Percentiles rank a stretch among this genome's conserved stretches.
These are phyloP conservation scores for Enoplosus armatus DNA, from an alignment of 2,797 vertebrate genomes.

Conservation along the genomic window DNA sequence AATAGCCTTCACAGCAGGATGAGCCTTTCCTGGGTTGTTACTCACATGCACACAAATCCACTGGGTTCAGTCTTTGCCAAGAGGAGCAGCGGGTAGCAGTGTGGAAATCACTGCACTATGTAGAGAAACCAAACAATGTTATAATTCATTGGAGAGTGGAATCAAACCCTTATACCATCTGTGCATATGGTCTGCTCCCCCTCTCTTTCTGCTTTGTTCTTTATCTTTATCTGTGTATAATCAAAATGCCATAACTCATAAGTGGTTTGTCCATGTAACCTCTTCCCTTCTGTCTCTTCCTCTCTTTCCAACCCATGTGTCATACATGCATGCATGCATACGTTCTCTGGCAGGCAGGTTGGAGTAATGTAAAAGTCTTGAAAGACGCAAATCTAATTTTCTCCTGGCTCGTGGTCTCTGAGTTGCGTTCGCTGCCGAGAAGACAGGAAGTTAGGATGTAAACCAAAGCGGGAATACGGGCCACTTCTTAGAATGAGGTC, in stretches of 20 bases:
- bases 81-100: slow-evolving; percentile 18
- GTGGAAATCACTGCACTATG: slow-evolving; percentile 45
- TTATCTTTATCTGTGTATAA: slow-evolving; percentile 40
- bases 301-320: slow-evolving; percentile 14
- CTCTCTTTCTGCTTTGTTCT: slow-evolving; percentile 21
- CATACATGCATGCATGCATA: slow-evolving; percentile 6
- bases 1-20: slow-evolving; percentile 37
- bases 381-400: slow-evolving; percentile 39
- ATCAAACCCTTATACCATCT: slow-evolving; percentile 47
- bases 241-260: slow-evolving; percentile 47
- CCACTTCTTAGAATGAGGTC: slow-evolving; percentile 55
- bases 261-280: slow-evolving; percentile 2
- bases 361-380: slow-evolving; percentile 18
- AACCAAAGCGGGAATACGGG: slow-evolving; percentile 58
- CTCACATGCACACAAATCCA: slow-evolving; percentile 21
- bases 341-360: slow-evolving; percentile 10
- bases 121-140: slow-evolving; percentile 42
- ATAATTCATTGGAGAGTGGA: slow-evolving; percentile 35
- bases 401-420: slow-evolving; percentile 29
- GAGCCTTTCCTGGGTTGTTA: slow-evolving; percentile 8
- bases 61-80: slow-evolving; percentile 15
- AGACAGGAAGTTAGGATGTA: slow-evolving; percentile 59
- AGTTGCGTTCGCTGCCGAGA: slow-evolving; percentile 34
- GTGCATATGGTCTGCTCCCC: neutral
- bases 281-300: slow-evolving; percentile 4